Evolutionary conservation across 2,888 invertebrate genomes (phyloP).

Genomic region (Therioaphis trifolii): DNA sequence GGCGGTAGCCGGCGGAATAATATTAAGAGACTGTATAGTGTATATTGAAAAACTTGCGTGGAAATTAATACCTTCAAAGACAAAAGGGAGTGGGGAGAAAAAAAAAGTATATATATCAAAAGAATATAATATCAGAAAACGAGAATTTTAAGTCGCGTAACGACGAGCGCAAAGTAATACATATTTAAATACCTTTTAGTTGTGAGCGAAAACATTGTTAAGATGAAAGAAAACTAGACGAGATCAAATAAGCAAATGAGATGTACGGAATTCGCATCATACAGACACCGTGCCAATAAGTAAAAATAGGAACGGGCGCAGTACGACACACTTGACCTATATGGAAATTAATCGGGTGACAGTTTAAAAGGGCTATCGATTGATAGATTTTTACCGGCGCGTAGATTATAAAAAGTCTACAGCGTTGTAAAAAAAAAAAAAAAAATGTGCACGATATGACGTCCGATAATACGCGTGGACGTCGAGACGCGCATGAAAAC

Average conservation of each 20-base stretch:
- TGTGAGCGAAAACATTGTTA: neutral
- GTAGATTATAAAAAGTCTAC: too few relatives aligned
- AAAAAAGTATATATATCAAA: conserved; percentile 12
- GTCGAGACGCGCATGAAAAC: too few relatives aligned
- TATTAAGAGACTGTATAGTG: neutral
- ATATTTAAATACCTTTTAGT: neutral
- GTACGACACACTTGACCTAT: neutral
- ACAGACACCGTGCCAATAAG: neutral
- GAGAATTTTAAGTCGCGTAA: neutral
- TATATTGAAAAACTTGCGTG: conserved; percentile 1
- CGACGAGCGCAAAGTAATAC: neutral
- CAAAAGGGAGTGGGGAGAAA: too few relatives aligned
- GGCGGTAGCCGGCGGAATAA: neutral
- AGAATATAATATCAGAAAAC: neutral
- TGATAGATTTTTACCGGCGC: too few relatives aligned
- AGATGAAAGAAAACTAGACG: neutral
- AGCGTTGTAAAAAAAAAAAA: too few relatives aligned
- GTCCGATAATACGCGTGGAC: too few relatives aligned
- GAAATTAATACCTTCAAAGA: conserved; percentile 34
- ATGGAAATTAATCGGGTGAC: neutral
- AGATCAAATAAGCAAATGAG: neutral
- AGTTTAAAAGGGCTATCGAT: too few relatives aligned
- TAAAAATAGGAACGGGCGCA: conserved; percentile 10
- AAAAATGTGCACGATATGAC: too few relatives aligned
- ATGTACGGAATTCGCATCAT: neutral